These are phyloP conservation scores for Pogonomyrmex barbatus DNA, from an alignment of 1,140 invertebrate genomes.

Conservation along the genomic window DNA sequence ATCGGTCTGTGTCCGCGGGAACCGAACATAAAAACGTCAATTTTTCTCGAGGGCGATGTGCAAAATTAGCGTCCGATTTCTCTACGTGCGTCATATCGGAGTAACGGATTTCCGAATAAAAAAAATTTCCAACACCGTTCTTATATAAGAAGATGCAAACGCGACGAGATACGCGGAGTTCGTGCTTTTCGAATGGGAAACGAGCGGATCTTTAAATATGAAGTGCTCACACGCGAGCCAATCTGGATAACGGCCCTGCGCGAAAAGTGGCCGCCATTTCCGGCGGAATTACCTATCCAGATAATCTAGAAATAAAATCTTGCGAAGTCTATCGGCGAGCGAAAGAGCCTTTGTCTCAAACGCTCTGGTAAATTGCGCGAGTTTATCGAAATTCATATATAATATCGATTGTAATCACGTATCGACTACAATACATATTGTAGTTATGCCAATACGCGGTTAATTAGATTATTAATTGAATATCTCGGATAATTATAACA, in stretches of 20 bases:
- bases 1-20: background rate
- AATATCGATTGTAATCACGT: background rate
- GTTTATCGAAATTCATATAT: background rate
- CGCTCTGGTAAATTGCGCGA: background rate
- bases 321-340: constrained; percentile 31
- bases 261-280: constrained; percentile 71
- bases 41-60: background rate
- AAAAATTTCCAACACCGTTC: background rate
- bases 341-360: background rate
- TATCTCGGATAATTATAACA: background rate
- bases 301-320: constrained; percentile 69
- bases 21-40: constrained; percentile 19
- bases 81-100: no score
- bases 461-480: background rate
- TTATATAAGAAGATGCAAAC: background rate
- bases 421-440: background rate
- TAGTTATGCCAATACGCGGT: background rate
- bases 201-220: constrained; percentile 61
- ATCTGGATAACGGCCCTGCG: constrained; percentile 63
- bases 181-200: constrained; percentile 51
- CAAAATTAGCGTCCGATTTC: background rate
- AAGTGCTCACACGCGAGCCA: constrained; percentile 63
- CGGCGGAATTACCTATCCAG: constrained; percentile 33
- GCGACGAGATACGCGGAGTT: constrained; percentile 6
- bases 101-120: background rate